Evolutionary conservation across 2,888 invertebrate species (phyloP).

Genomic region (Cybosia mesomella): DNA sequence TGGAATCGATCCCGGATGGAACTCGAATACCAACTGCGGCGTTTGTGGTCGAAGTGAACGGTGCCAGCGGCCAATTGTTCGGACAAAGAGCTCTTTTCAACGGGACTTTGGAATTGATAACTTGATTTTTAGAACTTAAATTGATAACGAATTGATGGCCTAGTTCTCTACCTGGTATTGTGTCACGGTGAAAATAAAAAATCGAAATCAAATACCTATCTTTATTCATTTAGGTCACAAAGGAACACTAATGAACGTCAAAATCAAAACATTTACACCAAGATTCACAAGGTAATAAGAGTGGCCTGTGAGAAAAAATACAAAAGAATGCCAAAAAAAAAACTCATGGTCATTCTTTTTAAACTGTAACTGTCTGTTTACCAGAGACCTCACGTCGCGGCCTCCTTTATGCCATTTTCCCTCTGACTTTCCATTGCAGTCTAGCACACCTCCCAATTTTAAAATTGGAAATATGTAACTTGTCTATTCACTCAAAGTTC

Average conservation of each 20-base stretch:
- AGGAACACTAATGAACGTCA: neutral
- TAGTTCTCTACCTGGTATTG: neutral
- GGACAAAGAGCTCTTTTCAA: conserved; percentile 14
- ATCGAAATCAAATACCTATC: no score
- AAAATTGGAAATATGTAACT: no score
- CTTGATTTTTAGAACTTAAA: conserved; percentile 10
- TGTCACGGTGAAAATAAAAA: no score
- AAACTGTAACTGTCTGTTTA: neutral
- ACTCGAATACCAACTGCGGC: conserved; percentile 68
- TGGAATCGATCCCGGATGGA: conserved; percentile 73
- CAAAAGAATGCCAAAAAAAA: no score
- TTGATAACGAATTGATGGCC: neutral
- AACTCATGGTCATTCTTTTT: no score
- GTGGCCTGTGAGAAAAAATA: no score
- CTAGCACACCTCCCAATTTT: no score
- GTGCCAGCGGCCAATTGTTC: conserved; percentile 47
- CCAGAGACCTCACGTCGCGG: neutral
- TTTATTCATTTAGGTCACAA: neutral
- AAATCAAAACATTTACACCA: neutral
- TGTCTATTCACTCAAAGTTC: no score
- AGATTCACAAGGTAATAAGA: neutral
- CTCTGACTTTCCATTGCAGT: neutral
- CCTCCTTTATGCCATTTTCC: neutral
- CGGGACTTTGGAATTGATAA: conserved; percentile 4
- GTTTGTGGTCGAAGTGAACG: conserved; percentile 49